Evolutionary conservation across 2,797 vertebrate species (phyloP).

Genomic region (Aeoliscus strigatus): DNA sequence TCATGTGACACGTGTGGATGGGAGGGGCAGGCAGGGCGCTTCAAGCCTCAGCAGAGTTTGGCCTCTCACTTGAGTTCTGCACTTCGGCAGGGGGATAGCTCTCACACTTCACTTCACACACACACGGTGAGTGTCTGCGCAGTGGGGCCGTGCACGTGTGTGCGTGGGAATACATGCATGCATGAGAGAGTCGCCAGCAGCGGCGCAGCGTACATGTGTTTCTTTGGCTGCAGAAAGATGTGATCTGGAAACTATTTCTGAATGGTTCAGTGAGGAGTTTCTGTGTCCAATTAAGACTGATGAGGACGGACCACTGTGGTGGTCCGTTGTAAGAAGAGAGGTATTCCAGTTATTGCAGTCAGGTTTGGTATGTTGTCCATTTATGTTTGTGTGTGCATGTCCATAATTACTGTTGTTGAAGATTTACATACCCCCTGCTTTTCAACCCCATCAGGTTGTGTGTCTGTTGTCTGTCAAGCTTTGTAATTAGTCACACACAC

Average conservation of each 20-base stretch:
- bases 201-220: constrained; percentile 10
- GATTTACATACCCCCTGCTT: constrained; percentile 8
- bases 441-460: constrained; percentile 15
- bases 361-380: constrained; percentile 4
- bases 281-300: constrained; percentile 1
- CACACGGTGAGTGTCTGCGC: constrained; percentile 65
- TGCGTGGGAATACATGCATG: constrained; percentile 6
- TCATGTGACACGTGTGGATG: constrained; percentile 69
- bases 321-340: not conserved
- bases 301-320: not conserved
- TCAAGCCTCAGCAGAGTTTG: constrained; percentile 65
- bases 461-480: constrained; percentile 19
- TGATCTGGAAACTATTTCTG: too few species aligned
- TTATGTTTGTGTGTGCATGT: constrained; percentile 2
- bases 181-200: constrained; percentile 9
- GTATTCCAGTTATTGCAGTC: not conserved
- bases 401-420: constrained; percentile 16
- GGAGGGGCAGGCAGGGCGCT: constrained; percentile 53
- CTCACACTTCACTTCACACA: constrained; percentile 38
- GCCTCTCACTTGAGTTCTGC: constrained; percentile 69
- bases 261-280: too few species aligned
- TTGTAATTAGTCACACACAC: constrained; percentile 35
- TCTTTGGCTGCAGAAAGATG: too few species aligned
- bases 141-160: constrained; percentile 13
- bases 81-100: constrained; percentile 59